Evolutionary conservation across 2,888 invertebrate genomes (phyloP).

Genomic region (Danaus chrysippus): DNA sequence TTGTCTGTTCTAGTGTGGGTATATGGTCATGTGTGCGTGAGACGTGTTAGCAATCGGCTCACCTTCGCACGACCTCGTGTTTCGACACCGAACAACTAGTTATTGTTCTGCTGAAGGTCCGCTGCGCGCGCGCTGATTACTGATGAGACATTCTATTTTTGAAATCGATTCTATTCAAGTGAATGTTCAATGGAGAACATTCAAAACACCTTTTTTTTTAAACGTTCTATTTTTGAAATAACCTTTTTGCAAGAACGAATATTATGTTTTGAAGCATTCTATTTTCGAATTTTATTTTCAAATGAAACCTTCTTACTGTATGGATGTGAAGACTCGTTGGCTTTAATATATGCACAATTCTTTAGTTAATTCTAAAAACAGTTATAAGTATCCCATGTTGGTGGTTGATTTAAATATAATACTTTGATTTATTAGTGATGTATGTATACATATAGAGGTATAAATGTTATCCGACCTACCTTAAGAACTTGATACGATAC

Average conservation of each 20-base stretch:
- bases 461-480: slow-evolving; percentile 20
- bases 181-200: background rate
- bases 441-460: background rate
- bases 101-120: slow-evolving; percentile 72
- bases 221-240: no score
- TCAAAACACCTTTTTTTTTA: no score
- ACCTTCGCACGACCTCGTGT: slow-evolving; percentile 77
- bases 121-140: slow-evolving; percentile 70
- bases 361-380: no score
- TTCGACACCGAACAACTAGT: slow-evolving; percentile 68
- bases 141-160: slow-evolving; percentile 70
- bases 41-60: slow-evolving; percentile 66
- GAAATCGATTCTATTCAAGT: slow-evolving; percentile 36
- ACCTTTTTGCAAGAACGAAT: no score
- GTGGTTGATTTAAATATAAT: no score
- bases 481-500: slow-evolving; percentile 26
- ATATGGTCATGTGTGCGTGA: slow-evolving; percentile 30
- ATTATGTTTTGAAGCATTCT: no score
- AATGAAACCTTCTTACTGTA: no score
- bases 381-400: no score
- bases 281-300: no score
- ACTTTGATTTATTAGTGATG: no score
- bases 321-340: no score
- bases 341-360: no score
- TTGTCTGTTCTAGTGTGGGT: slow-evolving; percentile 1